phyloP scores from a whole-genome alignment of 2,113 vertebrate genomes.

The Neoarius graeffei region DNA sequence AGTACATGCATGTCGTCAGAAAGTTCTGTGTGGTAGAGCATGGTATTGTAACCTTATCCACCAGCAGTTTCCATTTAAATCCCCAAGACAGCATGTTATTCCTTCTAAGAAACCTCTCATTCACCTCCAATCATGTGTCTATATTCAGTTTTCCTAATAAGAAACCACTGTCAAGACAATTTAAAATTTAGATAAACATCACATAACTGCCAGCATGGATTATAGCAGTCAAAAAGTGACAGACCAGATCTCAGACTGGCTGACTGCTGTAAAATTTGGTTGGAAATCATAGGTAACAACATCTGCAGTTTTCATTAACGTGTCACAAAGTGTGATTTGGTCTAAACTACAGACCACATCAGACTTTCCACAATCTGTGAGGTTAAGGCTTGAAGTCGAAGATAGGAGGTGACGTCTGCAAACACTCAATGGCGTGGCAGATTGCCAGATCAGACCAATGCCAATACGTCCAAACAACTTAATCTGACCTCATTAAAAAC shows the following conservation, averaged over 20 bases:
- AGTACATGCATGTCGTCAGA: conserved; percentile 8
- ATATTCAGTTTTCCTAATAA: conserved; percentile 48
- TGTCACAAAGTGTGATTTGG: conserved; percentile 40
- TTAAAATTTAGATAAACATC: conserved; percentile 42
- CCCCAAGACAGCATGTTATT: conserved; percentile 57
- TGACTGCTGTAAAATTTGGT: conserved; percentile 5
- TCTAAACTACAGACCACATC: conserved; percentile 59
- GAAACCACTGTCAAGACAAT: conserved; percentile 23
- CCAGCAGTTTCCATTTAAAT: conserved; percentile 66
- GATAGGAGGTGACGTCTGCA: conserved; percentile 42
- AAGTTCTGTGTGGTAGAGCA: conserved; percentile 48
- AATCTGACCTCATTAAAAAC: conserved; percentile 36
- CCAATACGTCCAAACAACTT: conserved; percentile 43
- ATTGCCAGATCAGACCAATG: conserved; percentile 48
- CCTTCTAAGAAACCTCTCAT: conserved; percentile 53
- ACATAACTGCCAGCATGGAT: background rate
- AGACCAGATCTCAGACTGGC: background rate
- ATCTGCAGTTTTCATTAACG: conserved; percentile 21
- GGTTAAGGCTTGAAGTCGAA: conserved; percentile 60
- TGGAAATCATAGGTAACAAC: conserved; percentile 24
- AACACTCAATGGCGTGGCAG: conserved; percentile 54
- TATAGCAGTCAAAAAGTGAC: background rate
- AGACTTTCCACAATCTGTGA: conserved; percentile 67
- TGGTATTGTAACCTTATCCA: conserved; percentile 59
- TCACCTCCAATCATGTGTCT: conserved; percentile 39